Percentiles rank a stretch among this genome's conserved stretches.
These are phyloP conservation scores for Harpagus bidentatus DNA, from an alignment of 2,113 vertebrate species.

Conservation along the genomic window DNA sequence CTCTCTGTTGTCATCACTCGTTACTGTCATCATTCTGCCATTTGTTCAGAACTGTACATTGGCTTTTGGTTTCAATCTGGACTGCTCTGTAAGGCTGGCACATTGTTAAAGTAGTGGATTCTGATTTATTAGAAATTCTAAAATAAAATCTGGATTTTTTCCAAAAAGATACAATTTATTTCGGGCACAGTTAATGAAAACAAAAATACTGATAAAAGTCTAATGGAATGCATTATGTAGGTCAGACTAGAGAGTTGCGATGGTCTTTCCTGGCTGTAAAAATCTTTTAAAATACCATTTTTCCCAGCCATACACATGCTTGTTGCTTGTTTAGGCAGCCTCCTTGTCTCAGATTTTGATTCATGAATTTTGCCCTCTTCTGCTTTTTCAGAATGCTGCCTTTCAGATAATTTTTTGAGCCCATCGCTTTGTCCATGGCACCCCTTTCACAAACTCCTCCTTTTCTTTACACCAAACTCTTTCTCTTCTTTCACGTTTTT, in stretches of 20 bases:
- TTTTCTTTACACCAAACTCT: neutral
- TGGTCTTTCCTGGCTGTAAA: slow-evolving; percentile 25
- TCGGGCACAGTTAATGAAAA: neutral
- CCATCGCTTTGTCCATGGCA: neutral
- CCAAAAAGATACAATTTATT: neutral
- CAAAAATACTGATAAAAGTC: neutral
- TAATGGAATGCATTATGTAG: neutral
- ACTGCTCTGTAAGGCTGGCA: neutral
- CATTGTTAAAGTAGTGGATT: neutral
- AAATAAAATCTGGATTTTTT: neutral
- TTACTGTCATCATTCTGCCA: neutral
- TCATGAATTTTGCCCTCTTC: neutral
- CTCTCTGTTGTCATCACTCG: neutral
- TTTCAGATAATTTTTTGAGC: neutral
- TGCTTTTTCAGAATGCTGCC: neutral
- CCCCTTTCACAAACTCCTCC: neutral
- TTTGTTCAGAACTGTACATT: neutral
- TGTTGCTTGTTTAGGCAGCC: neutral
- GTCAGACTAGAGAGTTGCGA: neutral
- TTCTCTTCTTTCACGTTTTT: neutral
- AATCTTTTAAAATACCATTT: neutral
- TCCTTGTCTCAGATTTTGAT: neutral
- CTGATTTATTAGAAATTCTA: neutral
- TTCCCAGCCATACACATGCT: neutral
- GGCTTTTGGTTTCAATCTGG: neutral